Evolutionary conservation across 2,888 invertebrate species (phyloP), one percentile per base, ranked within the genome.

Genomic region (Amorpha juglandis): DNA sequence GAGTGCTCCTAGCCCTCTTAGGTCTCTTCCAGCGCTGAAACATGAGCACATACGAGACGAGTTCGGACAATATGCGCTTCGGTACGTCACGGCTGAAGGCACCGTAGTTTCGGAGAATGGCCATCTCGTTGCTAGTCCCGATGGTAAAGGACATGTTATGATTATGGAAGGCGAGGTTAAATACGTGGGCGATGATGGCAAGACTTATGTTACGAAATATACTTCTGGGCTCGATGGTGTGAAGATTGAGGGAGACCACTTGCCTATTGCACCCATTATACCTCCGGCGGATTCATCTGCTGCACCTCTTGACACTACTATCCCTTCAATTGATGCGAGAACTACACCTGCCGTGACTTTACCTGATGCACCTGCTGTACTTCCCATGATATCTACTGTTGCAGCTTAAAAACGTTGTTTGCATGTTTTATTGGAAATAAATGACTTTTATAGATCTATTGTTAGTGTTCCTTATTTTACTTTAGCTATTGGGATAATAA

Each of bases 51-150:
- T 81, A 19, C 86, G 81, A 51, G 83, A 83, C 64, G 81, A 84
- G 67, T 76, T 74, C 38, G 87, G 88, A 6, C 86, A 86, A 70
- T 88, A 84, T 70, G 76, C 79, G 1, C 74, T 88, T 1, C 78
- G 82, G 11, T 88, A 87, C 79, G 79, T 85, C 66, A 87, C 87
- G 0, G 87, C 86, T 7, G 84, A 89, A 66, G 85, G 85, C 42
- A 87, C 82, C 47, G 69, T 84, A 4, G 87, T 87, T 0, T 76
- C 74, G 1, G 87, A 88, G 70, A 77, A 77, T 2, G 88, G 87
- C 19, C 78, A 77, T 19, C 79, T 88, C 0, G 81, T 87, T 6
- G 80, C 83, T 16, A 79, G 74, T 1, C 69, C 75, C 0, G 78
- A 81, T 12, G 81, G 80, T 2, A 72, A 68, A 3, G 80, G 71